phyloP scores from a whole-genome alignment of 1,140 invertebrate genomes.

The Teleopsis dalmanni region DNA sequence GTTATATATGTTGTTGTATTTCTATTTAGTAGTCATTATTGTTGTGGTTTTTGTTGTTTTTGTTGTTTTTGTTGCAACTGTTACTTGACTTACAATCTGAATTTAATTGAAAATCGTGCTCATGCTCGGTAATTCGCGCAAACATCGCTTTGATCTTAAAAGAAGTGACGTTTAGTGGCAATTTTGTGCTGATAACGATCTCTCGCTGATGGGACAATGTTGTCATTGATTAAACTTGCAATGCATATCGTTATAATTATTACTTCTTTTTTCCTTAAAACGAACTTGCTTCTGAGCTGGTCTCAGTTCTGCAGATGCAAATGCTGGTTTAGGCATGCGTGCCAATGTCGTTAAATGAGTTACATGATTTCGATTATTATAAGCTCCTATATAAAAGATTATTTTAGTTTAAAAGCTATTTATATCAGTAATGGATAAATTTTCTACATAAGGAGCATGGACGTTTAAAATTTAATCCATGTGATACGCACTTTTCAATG shows the following conservation, averaged over 20 bases:
- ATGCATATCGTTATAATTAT: too few relatives aligned
- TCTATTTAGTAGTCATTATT: not conserved
- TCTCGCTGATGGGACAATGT: slow-evolving; percentile 33
- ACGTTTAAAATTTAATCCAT: too few relatives aligned
- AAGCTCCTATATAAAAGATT: not conserved
- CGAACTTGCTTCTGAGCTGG: not conserved
- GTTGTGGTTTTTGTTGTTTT: not conserved
- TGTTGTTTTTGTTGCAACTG: not conserved
- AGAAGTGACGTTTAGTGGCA: slow-evolving; percentile 44
- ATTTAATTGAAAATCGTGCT: slow-evolving; percentile 43
- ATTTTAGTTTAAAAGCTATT: too few relatives aligned
- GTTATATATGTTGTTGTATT: not conserved
- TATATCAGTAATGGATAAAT: too few relatives aligned
- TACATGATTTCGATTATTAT: slow-evolving; percentile 18
- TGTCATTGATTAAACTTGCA: slow-evolving; percentile 12
- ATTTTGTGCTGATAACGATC: slow-evolving; percentile 42
- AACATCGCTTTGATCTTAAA: slow-evolving; percentile 44
- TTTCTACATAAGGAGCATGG: too few relatives aligned
- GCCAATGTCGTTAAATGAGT: slow-evolving; percentile 16
- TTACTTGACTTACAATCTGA: slow-evolving; percentile 18
- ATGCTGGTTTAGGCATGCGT: slow-evolving; percentile 14
- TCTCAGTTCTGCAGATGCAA: not conserved
- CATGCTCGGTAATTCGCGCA: slow-evolving; percentile 31
- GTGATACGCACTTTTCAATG: too few relatives aligned
- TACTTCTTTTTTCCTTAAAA: too few relatives aligned